These are phyloP conservation scores for Hydrocynus forskahlii DNA, from an alignment of 2,797 vertebrate species.

Conservation along the genomic window DNA sequence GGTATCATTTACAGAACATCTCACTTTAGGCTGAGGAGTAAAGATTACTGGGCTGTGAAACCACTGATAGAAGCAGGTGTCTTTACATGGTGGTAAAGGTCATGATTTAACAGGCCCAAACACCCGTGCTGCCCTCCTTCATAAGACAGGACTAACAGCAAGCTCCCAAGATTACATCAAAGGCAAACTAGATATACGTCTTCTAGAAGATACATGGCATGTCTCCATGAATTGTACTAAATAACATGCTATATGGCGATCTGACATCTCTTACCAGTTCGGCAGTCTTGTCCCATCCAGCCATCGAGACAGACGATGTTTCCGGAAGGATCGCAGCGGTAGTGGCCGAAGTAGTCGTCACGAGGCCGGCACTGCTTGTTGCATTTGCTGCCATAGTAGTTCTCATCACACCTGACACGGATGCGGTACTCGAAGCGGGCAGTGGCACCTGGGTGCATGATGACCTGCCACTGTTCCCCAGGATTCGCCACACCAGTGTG, in stretches of 20 bases:
- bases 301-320: constrained; percentile 93
- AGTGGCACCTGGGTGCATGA: constrained; percentile 83
- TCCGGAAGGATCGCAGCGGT: constrained; percentile 89
- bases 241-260: not conserved
- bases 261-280: constrained; percentile 78
- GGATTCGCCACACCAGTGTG: constrained; percentile 93
- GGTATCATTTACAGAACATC: constrained; percentile 58
- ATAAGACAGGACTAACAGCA: not conserved
- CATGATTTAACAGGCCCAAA: constrained; percentile 36
- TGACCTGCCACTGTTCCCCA: constrained; percentile 87
- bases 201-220: not conserved
- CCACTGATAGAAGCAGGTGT: constrained; percentile 35
- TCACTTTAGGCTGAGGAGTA: constrained; percentile 53
- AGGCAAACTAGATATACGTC: not conserved
- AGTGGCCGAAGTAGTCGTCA: constrained; percentile 94
- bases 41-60: constrained; percentile 59
- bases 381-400: constrained; percentile 93
- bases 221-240: not conserved
- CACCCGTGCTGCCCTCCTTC: constrained; percentile 5
- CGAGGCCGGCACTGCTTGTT: constrained; percentile 94
- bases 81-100: constrained; percentile 47
- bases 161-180: not conserved
- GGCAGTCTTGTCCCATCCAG: constrained; percentile 93
- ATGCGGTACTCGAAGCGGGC: constrained; percentile 87
- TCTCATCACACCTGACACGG: constrained; percentile 88